Percentiles rank a stretch among this genome's conserved stretches.
Conservation (phyloP, 2,113 vertebrate species). For the Caracal caracal region DNA sequence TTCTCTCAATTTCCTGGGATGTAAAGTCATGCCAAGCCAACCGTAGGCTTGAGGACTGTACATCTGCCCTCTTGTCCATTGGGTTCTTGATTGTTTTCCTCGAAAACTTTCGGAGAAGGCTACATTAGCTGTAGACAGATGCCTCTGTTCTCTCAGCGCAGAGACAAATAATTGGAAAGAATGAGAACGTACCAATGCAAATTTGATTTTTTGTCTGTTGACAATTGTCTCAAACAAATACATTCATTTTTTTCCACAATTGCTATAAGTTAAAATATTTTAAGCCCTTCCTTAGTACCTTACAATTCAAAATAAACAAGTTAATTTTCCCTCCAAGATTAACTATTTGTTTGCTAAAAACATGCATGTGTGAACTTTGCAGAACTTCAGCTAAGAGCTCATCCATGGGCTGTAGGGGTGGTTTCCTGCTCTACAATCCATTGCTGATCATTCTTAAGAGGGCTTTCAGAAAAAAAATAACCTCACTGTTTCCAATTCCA, state of each 20-base stretch:
- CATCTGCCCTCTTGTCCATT: not conserved
- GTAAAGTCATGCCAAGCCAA: not conserved
- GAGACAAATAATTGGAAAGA: not conserved
- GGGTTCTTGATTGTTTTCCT: not conserved
- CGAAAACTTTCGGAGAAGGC: not conserved
- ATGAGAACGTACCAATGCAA: not conserved
- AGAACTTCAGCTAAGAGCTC: not conserved
- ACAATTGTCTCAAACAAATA: not conserved
- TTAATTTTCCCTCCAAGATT: not conserved
- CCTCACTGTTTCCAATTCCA: not conserved
- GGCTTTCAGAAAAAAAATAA: not conserved
- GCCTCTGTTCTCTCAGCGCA: not conserved
- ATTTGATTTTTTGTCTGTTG: slow-evolving; percentile 26
- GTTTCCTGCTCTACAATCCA: not conserved
- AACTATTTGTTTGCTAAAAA: not conserved
- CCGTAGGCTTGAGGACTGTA: not conserved
- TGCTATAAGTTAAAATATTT: not conserved
- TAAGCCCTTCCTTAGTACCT: not conserved
- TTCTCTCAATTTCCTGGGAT: not conserved
- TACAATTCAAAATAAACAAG: not conserved
- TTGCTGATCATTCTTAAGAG: slow-evolving; percentile 20
- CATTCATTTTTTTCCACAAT: not conserved
- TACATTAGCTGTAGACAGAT: not conserved
- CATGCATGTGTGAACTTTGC: not conserved
- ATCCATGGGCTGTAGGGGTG: not conserved